Conservation (phyloP, 2,797 vertebrate genomes). For the Cynopterus sphinx region DNA sequence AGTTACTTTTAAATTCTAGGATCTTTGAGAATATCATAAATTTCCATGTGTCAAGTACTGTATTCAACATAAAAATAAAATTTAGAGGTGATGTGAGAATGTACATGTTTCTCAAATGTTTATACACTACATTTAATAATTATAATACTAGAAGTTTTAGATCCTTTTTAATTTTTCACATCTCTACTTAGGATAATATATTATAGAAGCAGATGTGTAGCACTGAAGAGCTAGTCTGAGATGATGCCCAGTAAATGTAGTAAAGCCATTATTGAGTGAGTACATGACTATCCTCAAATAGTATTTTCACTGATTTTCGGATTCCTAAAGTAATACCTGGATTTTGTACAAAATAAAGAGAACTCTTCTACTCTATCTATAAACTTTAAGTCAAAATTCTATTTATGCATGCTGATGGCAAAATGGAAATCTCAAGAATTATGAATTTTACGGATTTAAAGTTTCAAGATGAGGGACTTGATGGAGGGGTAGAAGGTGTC, state of each 20-base stretch:
- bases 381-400: neutral
- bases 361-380: neutral
- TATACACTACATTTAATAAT: neutral
- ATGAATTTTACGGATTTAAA: neutral
- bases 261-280: neutral
- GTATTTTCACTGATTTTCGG: neutral
- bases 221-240: neutral
- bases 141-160: neutral
- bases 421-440: neutral
- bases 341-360: neutral
- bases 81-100: neutral
- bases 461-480: neutral
- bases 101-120: neutral
- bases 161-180: neutral
- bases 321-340: neutral
- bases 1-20: neutral
- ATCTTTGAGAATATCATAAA: neutral
- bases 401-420: neutral
- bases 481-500: neutral
- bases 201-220: neutral
- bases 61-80: neutral
- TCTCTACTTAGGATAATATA: neutral
- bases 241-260: neutral
- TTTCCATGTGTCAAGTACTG: neutral
- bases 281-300: neutral